Evolutionary conservation across 1,140 invertebrate species (phyloP).

Genomic region (Neocloeon triangulifer): DNA sequence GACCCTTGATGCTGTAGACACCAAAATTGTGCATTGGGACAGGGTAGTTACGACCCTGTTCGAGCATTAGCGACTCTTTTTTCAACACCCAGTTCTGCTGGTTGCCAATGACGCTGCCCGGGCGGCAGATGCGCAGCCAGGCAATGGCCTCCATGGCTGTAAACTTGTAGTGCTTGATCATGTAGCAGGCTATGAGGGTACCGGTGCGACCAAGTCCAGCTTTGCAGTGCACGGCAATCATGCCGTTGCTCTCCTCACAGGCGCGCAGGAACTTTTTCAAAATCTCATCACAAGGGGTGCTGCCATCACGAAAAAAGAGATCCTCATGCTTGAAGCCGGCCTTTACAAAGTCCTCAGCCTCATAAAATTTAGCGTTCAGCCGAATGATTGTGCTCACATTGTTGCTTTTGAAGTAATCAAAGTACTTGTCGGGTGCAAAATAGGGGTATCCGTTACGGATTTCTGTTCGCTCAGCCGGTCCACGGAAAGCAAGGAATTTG

Average conservation of each 20-base stretch:
- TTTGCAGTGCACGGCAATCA: slow-evolving; percentile 67
- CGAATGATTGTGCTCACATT: slow-evolving; percentile 46
- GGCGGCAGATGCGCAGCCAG: slow-evolving; percentile 61
- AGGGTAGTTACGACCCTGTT: no score
- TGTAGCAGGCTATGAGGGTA: slow-evolving; percentile 56
- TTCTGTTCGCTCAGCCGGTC: slow-evolving; percentile 42
- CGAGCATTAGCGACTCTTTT: no score
- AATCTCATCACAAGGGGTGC: slow-evolving; percentile 42
- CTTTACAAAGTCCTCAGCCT: slow-evolving; percentile 40
- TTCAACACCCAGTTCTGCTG: slow-evolving; percentile 63
- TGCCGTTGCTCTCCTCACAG: slow-evolving; percentile 41
- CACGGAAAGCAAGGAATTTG: slow-evolving; percentile 64
- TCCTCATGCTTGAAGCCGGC: slow-evolving; percentile 56
- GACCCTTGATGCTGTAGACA: no score
- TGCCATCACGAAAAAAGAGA: slow-evolving; percentile 62
- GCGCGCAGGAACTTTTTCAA: slow-evolving; percentile 48
- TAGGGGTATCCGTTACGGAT: no score
- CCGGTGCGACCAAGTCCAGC: slow-evolving; percentile 66
- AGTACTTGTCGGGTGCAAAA: slow-evolving; percentile 56
- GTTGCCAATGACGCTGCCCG: slow-evolving; percentile 60
- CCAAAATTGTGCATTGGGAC: no score
- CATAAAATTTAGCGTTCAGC: slow-evolving; percentile 51
- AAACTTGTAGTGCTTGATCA: slow-evolving; percentile 64
- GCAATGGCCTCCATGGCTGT: slow-evolving; percentile 63
- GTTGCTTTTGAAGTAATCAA: slow-evolving; percentile 53